Evolutionary conservation across 1,140 invertebrate species (phyloP).

Genomic region (Holcopasites calliopsidis): DNA sequence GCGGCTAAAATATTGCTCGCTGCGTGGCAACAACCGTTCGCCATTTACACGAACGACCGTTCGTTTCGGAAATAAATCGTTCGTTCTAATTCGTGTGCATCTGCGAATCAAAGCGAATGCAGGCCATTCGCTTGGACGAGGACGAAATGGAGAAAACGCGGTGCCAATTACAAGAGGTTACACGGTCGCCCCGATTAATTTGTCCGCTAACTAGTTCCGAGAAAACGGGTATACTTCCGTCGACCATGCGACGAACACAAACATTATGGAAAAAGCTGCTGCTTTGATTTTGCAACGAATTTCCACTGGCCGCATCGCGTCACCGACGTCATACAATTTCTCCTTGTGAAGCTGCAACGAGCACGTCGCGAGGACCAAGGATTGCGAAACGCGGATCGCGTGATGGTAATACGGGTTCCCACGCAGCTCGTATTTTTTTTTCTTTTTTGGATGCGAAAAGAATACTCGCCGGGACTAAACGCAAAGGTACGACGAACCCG

Average conservation of each 20-base stretch:
- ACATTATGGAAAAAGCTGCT: neutral
- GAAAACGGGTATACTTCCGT: neutral
- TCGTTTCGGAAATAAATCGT: neutral
- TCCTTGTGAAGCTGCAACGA: slow-evolving; percentile 35
- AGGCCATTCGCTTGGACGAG: neutral
- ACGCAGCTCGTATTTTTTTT: neutral
- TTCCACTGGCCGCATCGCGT: neutral
- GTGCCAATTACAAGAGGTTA: neutral
- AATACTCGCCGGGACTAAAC: neutral
- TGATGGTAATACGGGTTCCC: slow-evolving; percentile 10
- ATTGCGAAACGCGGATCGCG: slow-evolving; percentile 32
- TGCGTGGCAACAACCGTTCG: too few species aligned
- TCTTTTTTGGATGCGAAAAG: too few species aligned
- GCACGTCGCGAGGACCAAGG: slow-evolving; percentile 37
- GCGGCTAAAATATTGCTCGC: too few species aligned
- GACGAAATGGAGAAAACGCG: neutral
- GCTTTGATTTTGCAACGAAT: too few species aligned
- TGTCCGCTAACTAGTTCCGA: neutral
- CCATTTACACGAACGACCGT: neutral
- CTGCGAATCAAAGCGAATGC: neutral
- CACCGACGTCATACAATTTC: neutral
- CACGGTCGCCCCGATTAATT: neutral
- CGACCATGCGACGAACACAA: neutral
- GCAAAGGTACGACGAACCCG: neutral
- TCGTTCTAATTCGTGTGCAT: neutral